Percentiles rank a stretch among this genome's conserved stretches.
Conservation (phyloP, 1,140 invertebrate species). For the Drosophila nigrodunni region DNA sequence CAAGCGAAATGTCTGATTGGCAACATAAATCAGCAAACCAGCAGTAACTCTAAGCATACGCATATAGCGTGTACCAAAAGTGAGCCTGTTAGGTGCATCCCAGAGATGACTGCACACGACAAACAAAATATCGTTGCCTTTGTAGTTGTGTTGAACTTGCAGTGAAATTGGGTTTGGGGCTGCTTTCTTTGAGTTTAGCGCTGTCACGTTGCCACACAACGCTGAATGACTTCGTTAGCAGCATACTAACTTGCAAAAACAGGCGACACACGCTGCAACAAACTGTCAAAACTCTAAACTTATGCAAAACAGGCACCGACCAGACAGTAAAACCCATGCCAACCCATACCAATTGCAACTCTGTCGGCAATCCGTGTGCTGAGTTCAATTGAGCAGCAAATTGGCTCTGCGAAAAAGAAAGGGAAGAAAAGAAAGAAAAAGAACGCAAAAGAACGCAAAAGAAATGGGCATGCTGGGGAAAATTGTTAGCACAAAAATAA, state of each 20-base stretch:
- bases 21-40: conserved; percentile 70
- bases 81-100: conserved; percentile 2
- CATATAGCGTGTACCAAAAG: conserved; percentile 4
- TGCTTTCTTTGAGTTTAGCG: conserved; percentile 11
- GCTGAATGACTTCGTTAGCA: conserved; percentile 78
- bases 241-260: conserved; percentile 30
- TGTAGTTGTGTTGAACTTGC: conserved; percentile 49
- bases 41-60: conserved; percentile 35
- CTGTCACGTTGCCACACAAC: conserved; percentile 50
- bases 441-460: too few species aligned
- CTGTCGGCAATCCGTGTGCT: conserved; percentile 28
- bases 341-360: conserved; percentile 30
- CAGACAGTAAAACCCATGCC: conserved; percentile 26
- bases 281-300: conserved; percentile 74
- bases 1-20: conserved; percentile 77
- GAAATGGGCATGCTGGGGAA: conserved; percentile 19
- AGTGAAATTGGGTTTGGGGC: conserved; percentile 6
- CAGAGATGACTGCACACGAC: conserved; percentile 36
- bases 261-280: conserved; percentile 34
- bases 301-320: conserved; percentile 66
- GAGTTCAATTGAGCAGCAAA: conserved; percentile 79
- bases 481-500: conserved; percentile 78
- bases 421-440: background rate
- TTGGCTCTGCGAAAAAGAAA: conserved; percentile 55
- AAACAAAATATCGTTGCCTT: conserved; percentile 69